These are phyloP conservation scores for Dunckerocampus dactyliophorus DNA, from an alignment of 2,113 vertebrate genomes.

Conservation along the genomic window DNA sequence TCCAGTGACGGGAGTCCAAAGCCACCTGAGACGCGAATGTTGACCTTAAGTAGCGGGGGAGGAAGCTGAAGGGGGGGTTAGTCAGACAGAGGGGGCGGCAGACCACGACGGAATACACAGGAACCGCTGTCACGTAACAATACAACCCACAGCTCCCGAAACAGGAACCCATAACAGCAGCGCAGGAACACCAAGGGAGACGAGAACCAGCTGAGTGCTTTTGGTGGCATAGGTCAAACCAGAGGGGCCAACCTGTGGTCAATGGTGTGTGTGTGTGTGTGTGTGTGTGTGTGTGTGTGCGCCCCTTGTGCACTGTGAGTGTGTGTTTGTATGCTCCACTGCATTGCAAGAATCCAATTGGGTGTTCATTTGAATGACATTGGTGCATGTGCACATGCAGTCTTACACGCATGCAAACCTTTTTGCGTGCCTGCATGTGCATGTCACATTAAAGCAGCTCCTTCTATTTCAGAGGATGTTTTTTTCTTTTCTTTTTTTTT, in stretches of 20 bases:
- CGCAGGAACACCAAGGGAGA: slow-evolving; percentile 57
- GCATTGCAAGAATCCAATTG: slow-evolving; percentile 32
- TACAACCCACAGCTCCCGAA: slow-evolving; percentile 43
- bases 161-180: slow-evolving; percentile 72
- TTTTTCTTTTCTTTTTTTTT: slow-evolving; percentile 12
- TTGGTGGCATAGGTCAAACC: slow-evolving; percentile 45
- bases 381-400: slow-evolving; percentile 8
- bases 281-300: not conserved
- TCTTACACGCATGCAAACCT: slow-evolving; percentile 22
- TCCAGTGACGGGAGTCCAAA: slow-evolving; percentile 30
- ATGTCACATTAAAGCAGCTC: slow-evolving; percentile 69
- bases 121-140: slow-evolving; percentile 62
- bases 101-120: slow-evolving; percentile 55
- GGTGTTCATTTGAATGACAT: slow-evolving; percentile 5
- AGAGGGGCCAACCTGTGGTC: slow-evolving; percentile 37
- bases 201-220: slow-evolving; percentile 46
- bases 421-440: slow-evolving; percentile 23
- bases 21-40: slow-evolving; percentile 36
- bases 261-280: slow-evolving; percentile 3
- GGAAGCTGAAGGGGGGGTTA: slow-evolving; percentile 22
- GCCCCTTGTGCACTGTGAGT: not conserved
- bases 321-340: slow-evolving; percentile 7
- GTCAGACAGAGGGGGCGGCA: slow-evolving; percentile 38
- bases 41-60: slow-evolving; percentile 19
- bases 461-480: slow-evolving; percentile 69